Conservation (phyloP, 2,797 vertebrate species). For the Eutrigla gurnardus region DNA sequence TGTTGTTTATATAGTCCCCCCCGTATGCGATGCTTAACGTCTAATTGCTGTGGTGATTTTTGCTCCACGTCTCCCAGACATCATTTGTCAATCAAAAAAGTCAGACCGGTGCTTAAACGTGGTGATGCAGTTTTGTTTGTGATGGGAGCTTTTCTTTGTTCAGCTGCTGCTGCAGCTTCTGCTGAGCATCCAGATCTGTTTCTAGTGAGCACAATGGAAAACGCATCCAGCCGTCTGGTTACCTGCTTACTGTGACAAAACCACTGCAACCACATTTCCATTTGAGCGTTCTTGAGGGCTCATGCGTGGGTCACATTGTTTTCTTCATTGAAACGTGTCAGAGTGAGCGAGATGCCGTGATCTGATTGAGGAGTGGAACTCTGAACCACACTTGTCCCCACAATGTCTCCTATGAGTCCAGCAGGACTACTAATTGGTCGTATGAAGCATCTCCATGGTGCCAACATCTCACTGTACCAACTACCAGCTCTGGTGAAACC, state of each 20-base stretch:
- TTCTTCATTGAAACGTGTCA: background rate
- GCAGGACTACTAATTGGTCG: background rate
- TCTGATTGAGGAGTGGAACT: background rate
- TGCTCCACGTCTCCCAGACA: slow-evolving; percentile 16
- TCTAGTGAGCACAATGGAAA: background rate
- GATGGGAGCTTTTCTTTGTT: background rate
- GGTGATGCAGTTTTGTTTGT: slow-evolving; percentile 12
- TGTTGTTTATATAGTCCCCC: slow-evolving; percentile 36
- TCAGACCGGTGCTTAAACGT: background rate
- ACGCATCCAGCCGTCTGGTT: background rate
- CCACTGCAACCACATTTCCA: background rate
- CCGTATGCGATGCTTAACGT: background rate
- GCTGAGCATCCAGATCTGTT: background rate
- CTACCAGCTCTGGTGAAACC: background rate
- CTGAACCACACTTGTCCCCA: background rate
- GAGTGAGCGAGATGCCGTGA: background rate
- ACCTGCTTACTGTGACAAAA: background rate
- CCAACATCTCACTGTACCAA: slow-evolving; percentile 8
- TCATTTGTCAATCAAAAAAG: slow-evolving; percentile 48
- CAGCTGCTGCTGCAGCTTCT: background rate
- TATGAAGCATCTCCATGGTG: slow-evolving; percentile 3
- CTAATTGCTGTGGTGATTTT: slow-evolving; percentile 51
- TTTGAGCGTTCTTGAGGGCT: background rate
- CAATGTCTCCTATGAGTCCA: background rate
- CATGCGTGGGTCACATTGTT: background rate